Base-by-base conservation (phyloP, 2,888 invertebrate species). In the Dione vanillae region DNA sequence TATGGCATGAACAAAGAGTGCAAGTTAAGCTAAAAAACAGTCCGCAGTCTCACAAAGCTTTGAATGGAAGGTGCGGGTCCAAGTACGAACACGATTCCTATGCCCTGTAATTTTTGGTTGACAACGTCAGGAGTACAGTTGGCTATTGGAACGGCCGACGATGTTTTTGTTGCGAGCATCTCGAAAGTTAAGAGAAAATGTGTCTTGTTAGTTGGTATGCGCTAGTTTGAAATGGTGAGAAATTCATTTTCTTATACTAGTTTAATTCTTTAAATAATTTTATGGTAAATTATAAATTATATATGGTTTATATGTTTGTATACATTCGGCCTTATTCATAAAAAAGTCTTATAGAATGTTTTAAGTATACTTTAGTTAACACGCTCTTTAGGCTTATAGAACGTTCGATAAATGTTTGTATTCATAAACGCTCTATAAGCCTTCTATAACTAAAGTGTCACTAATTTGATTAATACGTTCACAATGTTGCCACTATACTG, bases 41-140 rank as follows among this genome's bases (percentile, higher is more conserved):
- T 78, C 81, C 79, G 79, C 79, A 82, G 79, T 74, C 79, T 78
- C 80, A 83, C 88, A 87, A 87, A 87, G 88, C 85, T 88, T 88
- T 86, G 85, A 83, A 82, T 81, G 78, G 74, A 82, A 84, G 86
- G 83, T 79, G 76, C 77, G 77, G 78, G 76, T 76, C 77, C 81
- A 80, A 83, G 79, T 79, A 76, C 74, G 74, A 75, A 80, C 78
- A 77, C 78, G 80, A 81, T 80, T 83, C 76, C 77, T 75, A 80
- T 75, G 79, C 83, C 84, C 86, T 89, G 86, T 89, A 88, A 89
- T 89, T 89, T 88, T 79, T 78, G 85, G 85, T 85, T 84, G 82
- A 84, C 84, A 81, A 82, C 78, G 72, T 77, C 78, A 77, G 74
- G 76, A 75, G 75, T 71, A 65, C 62, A 67, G 67, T 70, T 59